Evolutionary conservation across 2,113 vertebrate species (phyloP).

Genomic region (Corynorhinus townsendii): DNA sequence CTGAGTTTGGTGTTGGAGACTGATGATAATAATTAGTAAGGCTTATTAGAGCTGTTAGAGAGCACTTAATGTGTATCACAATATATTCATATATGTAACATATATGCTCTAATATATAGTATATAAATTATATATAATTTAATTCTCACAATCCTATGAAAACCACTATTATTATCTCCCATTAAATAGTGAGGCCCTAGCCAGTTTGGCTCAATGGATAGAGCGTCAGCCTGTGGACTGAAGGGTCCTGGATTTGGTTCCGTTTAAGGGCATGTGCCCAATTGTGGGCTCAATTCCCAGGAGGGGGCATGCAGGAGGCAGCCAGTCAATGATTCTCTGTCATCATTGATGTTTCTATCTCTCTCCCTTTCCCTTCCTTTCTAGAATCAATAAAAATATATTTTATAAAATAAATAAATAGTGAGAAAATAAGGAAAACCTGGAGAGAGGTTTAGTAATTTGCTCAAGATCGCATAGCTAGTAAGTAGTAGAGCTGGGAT

Average conservation of each 20-base stretch:
- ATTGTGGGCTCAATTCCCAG: too few relatives aligned
- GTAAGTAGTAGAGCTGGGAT: neutral
- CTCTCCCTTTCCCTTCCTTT: too few relatives aligned
- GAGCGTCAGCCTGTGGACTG: too few relatives aligned
- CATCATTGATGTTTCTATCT: too few relatives aligned
- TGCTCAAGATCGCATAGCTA: neutral
- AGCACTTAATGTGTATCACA: neutral
- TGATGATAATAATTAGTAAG: neutral
- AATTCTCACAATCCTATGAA: neutral
- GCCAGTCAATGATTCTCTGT: too few relatives aligned
- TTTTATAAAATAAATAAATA: neutral
- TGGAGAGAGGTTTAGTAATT: neutral
- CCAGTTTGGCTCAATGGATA: too few relatives aligned
- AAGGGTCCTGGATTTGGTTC: too few relatives aligned
- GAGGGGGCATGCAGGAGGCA: too few relatives aligned
- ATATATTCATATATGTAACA: neutral
- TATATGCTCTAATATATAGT: neutral
- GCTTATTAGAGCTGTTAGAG: neutral
- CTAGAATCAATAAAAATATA: too few relatives aligned
- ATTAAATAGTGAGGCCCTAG: neutral
- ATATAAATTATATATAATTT: neutral
- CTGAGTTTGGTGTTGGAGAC: neutral
- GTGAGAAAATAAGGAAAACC: neutral
- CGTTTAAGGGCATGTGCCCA: too few relatives aligned
- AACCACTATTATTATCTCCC: neutral